phyloP scores from a whole-genome alignment of 2,797 vertebrate species.

The Oryzias dopingdopingensis region DNA sequence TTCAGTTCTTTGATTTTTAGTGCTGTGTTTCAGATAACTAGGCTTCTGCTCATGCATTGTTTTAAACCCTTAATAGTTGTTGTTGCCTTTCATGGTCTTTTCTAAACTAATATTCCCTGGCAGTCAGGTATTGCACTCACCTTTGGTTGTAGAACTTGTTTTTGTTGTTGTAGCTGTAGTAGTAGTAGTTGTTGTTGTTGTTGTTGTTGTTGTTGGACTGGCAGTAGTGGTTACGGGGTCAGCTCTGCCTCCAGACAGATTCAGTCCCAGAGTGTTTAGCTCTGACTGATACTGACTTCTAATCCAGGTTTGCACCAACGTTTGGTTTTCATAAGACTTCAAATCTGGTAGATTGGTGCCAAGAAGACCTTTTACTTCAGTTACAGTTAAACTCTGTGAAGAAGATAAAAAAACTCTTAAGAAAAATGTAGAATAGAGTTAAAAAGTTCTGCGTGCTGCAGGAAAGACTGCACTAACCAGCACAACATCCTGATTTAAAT shows the following conservation, averaged over 20 bases:
- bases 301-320: conserved; percentile 58
- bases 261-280: conserved; percentile 36
- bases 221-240: background rate
- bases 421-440: background rate
- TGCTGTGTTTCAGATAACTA: too few species aligned
- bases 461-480: conserved; percentile 51
- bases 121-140: too few species aligned
- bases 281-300: conserved; percentile 34
- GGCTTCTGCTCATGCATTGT: too few species aligned
- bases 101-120: too few species aligned
- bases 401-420: background rate
- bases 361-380: conserved; percentile 61
- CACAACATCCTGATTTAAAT: conserved; percentile 46
- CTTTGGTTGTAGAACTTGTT: background rate
- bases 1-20: too few species aligned
- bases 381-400: conserved; percentile 62
- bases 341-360: conserved; percentile 60
- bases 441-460: background rate
- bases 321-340: conserved; percentile 60
- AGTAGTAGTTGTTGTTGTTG: background rate
- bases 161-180: background rate
- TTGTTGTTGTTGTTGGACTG: fast-evolving
- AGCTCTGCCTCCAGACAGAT: conserved; percentile 46
- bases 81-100: too few species aligned
- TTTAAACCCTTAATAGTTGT: too few species aligned